A percentile compares a stretch with the other conserved stretches of the same genome.
Conservation (phyloP, 2,113 vertebrate species). For the Gadus macrocephalus region DNA sequence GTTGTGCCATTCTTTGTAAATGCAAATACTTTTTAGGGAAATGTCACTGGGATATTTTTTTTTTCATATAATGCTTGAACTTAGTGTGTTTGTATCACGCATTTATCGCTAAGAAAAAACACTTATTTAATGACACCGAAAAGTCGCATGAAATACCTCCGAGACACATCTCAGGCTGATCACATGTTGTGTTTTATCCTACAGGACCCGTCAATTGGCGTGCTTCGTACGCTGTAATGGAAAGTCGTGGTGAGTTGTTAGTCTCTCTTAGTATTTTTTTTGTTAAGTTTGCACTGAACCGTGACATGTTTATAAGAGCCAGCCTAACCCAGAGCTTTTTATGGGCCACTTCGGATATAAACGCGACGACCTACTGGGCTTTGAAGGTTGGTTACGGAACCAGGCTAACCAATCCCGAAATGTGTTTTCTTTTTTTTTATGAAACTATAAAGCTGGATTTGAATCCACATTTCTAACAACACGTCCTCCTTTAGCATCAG, state of each 20-base stretch:
- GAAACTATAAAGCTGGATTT: not conserved
- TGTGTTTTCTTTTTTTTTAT: not conserved
- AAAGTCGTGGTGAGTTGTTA: constrained; percentile 74
- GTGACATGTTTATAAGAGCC: constrained; percentile 45
- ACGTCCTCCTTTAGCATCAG: not conserved
- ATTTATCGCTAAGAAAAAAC: no score
- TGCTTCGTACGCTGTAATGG: constrained; percentile 74
- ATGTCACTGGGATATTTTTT: no score
- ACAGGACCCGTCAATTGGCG: constrained; percentile 64
- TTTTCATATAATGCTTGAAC: no score
- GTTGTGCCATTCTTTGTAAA: no score
- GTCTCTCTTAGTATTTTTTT: constrained; percentile 32
- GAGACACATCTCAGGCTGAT: no score
- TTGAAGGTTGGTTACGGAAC: not conserved
- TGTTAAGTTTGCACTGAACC: constrained; percentile 39
- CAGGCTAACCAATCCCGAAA: no score
- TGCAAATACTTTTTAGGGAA: no score
- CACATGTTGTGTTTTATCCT: constrained; percentile 36
- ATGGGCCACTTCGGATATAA: constrained; percentile 37
- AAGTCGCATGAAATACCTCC: no score
- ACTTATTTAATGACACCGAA: no score
- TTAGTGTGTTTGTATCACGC: no score
- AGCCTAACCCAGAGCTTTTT: constrained; percentile 27
- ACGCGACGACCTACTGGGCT: constrained; percentile 24
- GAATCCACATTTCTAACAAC: not conserved